Evolutionary conservation across 2,888 invertebrate species (phyloP), one percentile per base, ranked within the genome.

Genomic region (Trichopoda pennipes): DNA sequence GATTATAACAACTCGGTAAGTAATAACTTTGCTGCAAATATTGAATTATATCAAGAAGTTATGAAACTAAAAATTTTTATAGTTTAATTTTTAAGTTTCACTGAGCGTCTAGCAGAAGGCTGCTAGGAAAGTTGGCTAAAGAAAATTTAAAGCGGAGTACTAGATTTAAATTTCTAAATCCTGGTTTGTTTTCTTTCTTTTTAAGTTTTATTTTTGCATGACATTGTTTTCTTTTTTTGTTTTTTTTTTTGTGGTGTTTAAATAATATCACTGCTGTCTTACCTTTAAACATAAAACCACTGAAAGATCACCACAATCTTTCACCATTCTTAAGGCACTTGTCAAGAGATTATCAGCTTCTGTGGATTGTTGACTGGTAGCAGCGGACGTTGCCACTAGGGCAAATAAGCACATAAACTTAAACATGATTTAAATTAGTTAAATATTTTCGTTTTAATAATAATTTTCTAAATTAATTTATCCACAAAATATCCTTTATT

Each of bases 211-310:
- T 16, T 44, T 44, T 44, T n/a, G 42, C 2, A 44, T 14, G 14
- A 38, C 12, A 12, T 38, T 38, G 8, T 38, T 12, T 38, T 38
- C 38, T 10, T 38, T 38, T 38, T 12, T 9, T 10, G 8, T 2
- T 2, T n/a, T n/a, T n/a, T n/a, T 42, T 12, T 16, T 44, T 44
- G 42, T 44, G 42, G n/a, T 44, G 42, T 44, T 44, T 44, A 44
- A 44, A n/a, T n/a, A 16, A 16, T 14, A 42, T 35, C 58, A n/a
- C 21, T 61, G 42, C 28, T 21, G 61, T 72, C 63, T 92, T 92
- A 95, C 95, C 94, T 95, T 95, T 87, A 95, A 92, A 92, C 95
- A 95, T 86, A 94, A 89, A 84, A 93, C 92, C 90, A 95, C 92
- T 86, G 94, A 94, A 87, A 93, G 94, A 86, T 93, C 92, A 66